These are phyloP conservation scores for Podargus strigoides DNA, from an alignment of 2,797 vertebrate species.

Conservation along the genomic window DNA sequence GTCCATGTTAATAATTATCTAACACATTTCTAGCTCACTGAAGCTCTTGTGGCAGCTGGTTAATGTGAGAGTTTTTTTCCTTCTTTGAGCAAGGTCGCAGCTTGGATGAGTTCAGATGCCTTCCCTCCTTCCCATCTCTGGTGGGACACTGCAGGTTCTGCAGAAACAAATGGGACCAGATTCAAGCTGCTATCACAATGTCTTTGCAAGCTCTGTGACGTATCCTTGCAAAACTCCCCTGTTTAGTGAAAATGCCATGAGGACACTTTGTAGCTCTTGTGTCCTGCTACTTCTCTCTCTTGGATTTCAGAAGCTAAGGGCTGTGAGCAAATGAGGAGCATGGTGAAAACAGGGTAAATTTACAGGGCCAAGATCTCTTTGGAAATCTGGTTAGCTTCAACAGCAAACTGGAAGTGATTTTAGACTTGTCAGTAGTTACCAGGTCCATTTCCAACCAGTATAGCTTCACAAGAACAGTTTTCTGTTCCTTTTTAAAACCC, in stretches of 20 bases:
- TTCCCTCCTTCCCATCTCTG: neutral
- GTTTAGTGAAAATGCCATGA: fast-evolving
- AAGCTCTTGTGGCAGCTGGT: slow-evolving; percentile 2
- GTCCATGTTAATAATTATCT: slow-evolving; percentile 5
- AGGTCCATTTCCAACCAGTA: neutral
- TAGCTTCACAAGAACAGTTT: neutral
- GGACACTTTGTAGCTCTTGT: fast-evolving
- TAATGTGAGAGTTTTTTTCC: neutral
- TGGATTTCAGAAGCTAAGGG: neutral
- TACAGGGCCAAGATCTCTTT: neutral
- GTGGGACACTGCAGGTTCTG: neutral
- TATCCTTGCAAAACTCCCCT: neutral
- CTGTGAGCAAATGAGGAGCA: fast-evolving
- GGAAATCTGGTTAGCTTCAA: neutral
- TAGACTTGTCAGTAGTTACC: neutral
- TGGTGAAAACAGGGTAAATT: neutral
- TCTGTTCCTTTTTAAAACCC: neutral
- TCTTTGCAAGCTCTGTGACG: neutral
- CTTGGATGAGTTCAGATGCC: neutral
- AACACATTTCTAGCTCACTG: neutral
- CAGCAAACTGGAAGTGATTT: neutral
- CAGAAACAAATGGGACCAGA: neutral
- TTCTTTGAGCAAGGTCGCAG: neutral
- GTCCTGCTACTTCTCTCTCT: neutral
- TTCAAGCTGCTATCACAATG: neutral